phyloP scores from a whole-genome alignment of 2,113 vertebrate species.

The Copsychus sechellarum region DNA sequence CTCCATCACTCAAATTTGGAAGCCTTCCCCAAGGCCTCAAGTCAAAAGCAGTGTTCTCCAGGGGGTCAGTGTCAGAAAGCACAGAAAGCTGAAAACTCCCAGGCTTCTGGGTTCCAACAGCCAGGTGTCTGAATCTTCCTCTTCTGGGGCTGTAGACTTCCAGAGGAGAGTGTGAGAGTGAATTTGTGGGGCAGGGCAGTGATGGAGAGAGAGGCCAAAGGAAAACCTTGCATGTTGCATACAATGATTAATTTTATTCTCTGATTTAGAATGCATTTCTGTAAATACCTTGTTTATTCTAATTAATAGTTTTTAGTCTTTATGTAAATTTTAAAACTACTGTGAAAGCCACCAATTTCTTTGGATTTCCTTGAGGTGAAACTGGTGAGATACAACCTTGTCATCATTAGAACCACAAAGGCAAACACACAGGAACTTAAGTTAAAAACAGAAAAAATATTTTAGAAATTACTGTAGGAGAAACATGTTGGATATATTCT shows the following conservation, averaged over 20 bases:
- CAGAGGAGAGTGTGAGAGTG: neutral
- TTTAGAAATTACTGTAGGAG: neutral
- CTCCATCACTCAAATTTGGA: too few species aligned
- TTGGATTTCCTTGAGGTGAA: neutral
- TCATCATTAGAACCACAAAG: neutral
- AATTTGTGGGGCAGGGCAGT: too few species aligned
- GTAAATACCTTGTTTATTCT: neutral
- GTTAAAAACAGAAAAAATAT: neutral
- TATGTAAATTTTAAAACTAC: neutral
- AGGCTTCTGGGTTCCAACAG: too few species aligned
- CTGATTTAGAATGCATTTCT: neutral
- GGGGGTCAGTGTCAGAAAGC: too few species aligned
- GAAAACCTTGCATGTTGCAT: neutral
- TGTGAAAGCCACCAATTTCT: neutral
- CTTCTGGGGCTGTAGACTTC: neutral
- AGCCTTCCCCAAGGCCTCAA: too few species aligned
- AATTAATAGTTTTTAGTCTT: neutral
- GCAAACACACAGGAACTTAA: neutral
- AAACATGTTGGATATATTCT: neutral
- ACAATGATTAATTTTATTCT: neutral
- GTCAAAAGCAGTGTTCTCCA: too few species aligned
- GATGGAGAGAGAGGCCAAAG: neutral
- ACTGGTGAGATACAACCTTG: neutral
- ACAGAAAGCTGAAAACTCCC: too few species aligned
- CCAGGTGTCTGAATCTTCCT: neutral